Evolutionary conservation across 2,888 invertebrate species (phyloP), one percentile per base, ranked within the genome.

Genomic region (Mimachlamys varia): DNA sequence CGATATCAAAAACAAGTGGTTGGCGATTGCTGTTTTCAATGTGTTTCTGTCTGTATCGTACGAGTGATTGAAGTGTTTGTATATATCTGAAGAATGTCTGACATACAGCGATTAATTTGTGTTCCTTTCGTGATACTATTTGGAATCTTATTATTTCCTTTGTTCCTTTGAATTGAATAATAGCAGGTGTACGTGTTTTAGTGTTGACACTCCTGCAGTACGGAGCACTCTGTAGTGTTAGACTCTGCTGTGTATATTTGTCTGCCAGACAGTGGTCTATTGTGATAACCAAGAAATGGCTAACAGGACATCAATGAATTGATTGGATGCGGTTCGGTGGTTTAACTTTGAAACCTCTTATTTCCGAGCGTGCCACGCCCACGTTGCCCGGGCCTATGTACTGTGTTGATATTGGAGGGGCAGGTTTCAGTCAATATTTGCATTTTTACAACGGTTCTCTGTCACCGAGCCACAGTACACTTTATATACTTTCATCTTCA

Each of bases 401-500:
- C 22, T 27, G 13, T 76, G 76, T 76, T 76, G 76, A 76, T 76
- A 76, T 76, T 22, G 33, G 76, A 76, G 19, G 33, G 33, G 12
- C 76, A 27, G 27, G 27, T 76, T 27, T 27, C 76, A 62, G 33
- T 76, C 76, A 76, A 76, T 76, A 76, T 76, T 76, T 76, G 15
- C 12, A 33, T 33, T 76, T 27, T 33, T 58, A 76, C 27, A 33
- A 76, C 76, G 27, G 22, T 2, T 76, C 76, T 76, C 27, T 76
- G 76, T 76, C 12, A 27, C 33, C 76, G 76, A 76, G 76, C 76
- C 33, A 76, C 27, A 15, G 76, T 76, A 76, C 76, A n/a, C 22
- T 62, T 62, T 62, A n/a, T 62, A 62, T n/a, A 62, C 19, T 76
- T 76, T 76, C 62, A 62, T 62, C 62, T 22, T 62, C 62, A 22